These are phyloP conservation scores for Dicranocentrus wangi DNA, from an alignment of 2,888 invertebrate species.

Conservation along the genomic window DNA sequence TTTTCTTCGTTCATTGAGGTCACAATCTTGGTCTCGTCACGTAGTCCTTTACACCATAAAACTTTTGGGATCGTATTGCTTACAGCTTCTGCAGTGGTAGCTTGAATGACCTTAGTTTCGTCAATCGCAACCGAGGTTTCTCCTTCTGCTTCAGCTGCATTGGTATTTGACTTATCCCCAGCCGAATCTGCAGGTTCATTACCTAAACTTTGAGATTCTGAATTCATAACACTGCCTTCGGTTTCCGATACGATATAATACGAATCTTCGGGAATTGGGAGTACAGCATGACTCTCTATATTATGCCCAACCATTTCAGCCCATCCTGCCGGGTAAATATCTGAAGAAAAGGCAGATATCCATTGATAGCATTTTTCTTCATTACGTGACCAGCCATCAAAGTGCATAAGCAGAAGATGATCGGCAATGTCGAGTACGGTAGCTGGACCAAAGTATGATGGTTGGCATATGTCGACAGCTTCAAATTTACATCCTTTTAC, in stretches of 20 bases:
- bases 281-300: conserved; percentile 43
- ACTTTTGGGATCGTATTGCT: too few species aligned
- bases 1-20: too few species aligned
- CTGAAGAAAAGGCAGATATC: conserved; percentile 54
- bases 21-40: too few species aligned
- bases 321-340: conserved; percentile 68
- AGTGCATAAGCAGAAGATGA: conserved; percentile 62
- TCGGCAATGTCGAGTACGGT: conserved; percentile 57
- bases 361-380: conserved; percentile 46
- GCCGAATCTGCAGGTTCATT: too few species aligned
- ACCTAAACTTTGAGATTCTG: too few species aligned
- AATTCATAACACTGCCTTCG: too few species aligned
- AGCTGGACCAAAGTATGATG: conserved; percentile 61
- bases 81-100: too few species aligned
- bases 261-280: conserved; percentile 5
- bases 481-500: conserved; percentile 63
- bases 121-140: too few species aligned
- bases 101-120: too few species aligned
- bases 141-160: too few species aligned
- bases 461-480: conserved; percentile 57
- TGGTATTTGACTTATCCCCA: too few species aligned
- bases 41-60: too few species aligned
- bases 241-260: not conserved
- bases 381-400: conserved; percentile 62
- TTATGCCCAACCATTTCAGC: conserved; percentile 64